phyloP scores from a whole-genome alignment of 2,797 vertebrate genomes.

The Crax fasciolata region DNA sequence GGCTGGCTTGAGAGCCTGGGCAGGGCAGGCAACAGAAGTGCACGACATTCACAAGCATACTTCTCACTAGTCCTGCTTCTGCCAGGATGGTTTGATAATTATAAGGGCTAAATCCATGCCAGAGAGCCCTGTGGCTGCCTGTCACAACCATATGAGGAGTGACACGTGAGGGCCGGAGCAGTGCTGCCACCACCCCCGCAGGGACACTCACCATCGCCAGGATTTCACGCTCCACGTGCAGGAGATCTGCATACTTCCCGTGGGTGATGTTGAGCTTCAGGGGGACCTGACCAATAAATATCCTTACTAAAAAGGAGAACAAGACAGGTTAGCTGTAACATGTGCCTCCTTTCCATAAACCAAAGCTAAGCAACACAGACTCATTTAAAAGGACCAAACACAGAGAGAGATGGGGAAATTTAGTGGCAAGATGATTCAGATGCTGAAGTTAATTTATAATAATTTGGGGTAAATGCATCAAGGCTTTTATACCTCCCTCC shows the following conservation, averaged over 20 bases:
- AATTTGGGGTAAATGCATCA: background rate
- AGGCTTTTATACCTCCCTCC: background rate
- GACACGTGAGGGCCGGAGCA: background rate
- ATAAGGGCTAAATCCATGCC: background rate
- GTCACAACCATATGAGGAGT: accelerated
- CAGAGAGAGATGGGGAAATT: background rate
- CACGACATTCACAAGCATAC: background rate
- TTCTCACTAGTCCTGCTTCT: background rate
- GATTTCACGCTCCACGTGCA: constrained; percentile 88
- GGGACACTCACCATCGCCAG: constrained; percentile 87
- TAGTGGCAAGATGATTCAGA: background rate
- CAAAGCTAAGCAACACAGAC: background rate
- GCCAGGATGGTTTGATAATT: background rate
- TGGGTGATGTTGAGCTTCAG: constrained; percentile 75
- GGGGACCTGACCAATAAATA: constrained; percentile 89
- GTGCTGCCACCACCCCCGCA: background rate
- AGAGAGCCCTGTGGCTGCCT: background rate
- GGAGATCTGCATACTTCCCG: constrained; percentile 80
- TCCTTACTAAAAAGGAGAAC: constrained; percentile 86
- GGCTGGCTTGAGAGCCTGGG: background rate
- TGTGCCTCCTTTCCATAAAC: background rate
- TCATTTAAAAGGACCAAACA: background rate
- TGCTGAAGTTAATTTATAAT: constrained; percentile 1
- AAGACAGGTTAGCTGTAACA: constrained; percentile 1
- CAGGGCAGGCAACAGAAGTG: background rate